Conservation (phyloP, 2,888 invertebrate species). For the Taphrorychus bicolor region DNA sequence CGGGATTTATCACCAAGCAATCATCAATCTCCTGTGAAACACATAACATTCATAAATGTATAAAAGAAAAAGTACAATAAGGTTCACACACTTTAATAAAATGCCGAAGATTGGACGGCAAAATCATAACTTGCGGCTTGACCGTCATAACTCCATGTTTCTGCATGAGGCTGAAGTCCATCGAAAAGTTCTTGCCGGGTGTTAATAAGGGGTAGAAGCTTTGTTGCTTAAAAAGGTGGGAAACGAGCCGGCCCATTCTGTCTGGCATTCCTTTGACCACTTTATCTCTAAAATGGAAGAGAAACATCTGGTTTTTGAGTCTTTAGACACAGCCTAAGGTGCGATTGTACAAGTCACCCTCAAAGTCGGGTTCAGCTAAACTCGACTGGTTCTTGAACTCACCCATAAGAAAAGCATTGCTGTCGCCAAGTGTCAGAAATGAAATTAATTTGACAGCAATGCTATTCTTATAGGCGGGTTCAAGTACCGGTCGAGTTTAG, state of each 20-base stretch:
- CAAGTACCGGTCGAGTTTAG: no score
- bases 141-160: conserved; percentile 73
- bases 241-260: conserved; percentile 76
- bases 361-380: no score
- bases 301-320: neutral
- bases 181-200: conserved; percentile 67
- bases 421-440: no score
- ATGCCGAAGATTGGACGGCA: conserved; percentile 85
- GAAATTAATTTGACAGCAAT: no score
- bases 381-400: no score
- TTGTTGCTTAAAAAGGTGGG: conserved; percentile 78
- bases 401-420: no score
- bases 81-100: conserved; percentile 79
- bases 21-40: conserved; percentile 76
- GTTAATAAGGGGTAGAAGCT: conserved; percentile 86
- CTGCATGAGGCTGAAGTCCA: conserved; percentile 77
- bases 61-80: no score
- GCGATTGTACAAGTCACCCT: no score
- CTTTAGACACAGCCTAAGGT: no score
- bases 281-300: conserved; percentile 36
- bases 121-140: conserved; percentile 81
- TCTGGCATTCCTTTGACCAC: conserved; percentile 59
- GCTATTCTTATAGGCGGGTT: no score
- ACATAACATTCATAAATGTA: no score
- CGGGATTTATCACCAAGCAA: conserved; percentile 86